phyloP scores from a whole-genome alignment of 2,797 vertebrate genomes.

The Sternotherus odoratus region DNA sequence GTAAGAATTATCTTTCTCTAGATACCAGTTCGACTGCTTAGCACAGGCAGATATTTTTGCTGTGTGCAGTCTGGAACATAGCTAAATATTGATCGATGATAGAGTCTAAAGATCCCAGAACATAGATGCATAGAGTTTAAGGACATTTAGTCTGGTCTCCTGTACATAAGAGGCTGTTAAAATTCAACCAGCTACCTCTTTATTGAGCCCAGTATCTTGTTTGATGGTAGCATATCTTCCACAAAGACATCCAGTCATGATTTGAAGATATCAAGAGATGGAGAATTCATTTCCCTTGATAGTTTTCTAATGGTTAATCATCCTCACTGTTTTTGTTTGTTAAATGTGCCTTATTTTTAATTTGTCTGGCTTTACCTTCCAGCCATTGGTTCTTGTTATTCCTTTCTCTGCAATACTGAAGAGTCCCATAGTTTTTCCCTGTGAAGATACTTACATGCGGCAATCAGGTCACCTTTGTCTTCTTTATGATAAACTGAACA shows the following conservation, averaged over 20 bases:
- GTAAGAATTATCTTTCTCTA: conserved; percentile 46
- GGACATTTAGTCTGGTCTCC: neutral
- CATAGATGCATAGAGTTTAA: neutral
- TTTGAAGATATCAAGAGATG: neutral
- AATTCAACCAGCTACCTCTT: neutral
- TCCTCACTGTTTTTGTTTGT: neutral
- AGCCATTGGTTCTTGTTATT: neutral
- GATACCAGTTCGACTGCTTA: conserved; percentile 4
- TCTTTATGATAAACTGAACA: neutral
- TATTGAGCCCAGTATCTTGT: neutral
- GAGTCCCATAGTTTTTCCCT: neutral
- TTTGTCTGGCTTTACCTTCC: neutral
- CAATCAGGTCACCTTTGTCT: neutral
- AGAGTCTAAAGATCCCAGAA: neutral
- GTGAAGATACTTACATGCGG: neutral
- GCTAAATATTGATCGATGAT: conserved; percentile 17
- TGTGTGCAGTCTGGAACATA: neutral
- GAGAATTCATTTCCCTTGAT: neutral
- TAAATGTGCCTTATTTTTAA: neutral
- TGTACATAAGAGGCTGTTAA: neutral
- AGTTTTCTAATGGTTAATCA: neutral
- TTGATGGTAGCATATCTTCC: neutral
- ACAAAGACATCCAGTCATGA: neutral
- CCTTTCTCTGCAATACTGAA: neutral
- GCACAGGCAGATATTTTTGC: conserved; percentile 13